Conservation (phyloP, 2,797 vertebrate species). For the Malurus leucopterus region DNA sequence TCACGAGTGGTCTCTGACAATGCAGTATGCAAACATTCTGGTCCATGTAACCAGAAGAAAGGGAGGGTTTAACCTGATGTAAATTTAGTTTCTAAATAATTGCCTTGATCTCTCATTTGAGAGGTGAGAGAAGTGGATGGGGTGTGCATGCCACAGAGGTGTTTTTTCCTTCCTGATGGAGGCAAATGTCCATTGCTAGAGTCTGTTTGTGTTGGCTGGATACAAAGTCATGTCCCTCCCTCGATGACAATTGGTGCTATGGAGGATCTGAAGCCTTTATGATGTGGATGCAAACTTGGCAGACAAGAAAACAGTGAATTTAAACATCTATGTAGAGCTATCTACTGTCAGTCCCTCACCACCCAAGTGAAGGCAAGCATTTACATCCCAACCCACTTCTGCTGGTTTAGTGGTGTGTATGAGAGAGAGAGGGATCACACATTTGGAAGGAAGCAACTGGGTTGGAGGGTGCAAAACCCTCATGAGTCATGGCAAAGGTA, state of each 20-base stretch:
- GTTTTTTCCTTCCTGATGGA: not conserved
- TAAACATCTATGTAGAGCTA: not conserved
- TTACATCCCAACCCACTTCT: not conserved
- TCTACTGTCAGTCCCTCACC: not conserved
- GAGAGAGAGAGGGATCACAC: accelerated
- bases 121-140: not conserved
- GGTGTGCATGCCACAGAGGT: not conserved
- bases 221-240: not conserved
- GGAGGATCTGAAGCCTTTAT: not conserved
- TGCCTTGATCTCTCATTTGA: not conserved
- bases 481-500: not conserved
- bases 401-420: not conserved
- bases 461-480: not conserved
- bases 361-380: not conserved
- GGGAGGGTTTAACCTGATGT: not conserved
- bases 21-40: not conserved
- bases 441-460: not conserved
- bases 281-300: accelerated
- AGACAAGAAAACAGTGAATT: not conserved
- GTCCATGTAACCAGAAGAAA: not conserved
- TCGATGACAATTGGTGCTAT: too few species aligned
- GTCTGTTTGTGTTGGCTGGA: not conserved
- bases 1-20: not conserved
- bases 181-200: not conserved
- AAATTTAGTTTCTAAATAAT: not conserved